Evolutionary conservation across 2,113 vertebrate genomes (phyloP), one percentile per base, ranked within the genome.

Genomic region (Sporophila hypoxantha): DNA sequence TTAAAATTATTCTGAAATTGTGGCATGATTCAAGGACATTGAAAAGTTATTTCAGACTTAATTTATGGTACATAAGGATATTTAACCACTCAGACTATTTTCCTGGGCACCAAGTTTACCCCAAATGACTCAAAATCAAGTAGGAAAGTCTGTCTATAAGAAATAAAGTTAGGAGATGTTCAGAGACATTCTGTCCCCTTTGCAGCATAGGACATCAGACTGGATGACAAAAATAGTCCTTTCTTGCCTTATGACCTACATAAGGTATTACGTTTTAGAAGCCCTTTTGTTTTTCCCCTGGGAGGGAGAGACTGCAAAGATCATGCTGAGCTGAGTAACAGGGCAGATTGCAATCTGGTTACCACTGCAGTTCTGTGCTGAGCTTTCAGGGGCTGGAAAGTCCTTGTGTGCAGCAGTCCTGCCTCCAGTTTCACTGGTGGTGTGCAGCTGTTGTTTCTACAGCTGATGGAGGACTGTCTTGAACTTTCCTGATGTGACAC

Each of bases 401-500:
- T 96, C 93, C 96, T 95, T 93, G 92, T 95, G 65, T 91, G 91
- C 90, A 87, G 82, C 82, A 86, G 91, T 64, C 77, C 87, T 93
- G 55, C 79, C 89, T 93, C 88, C 76, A 69, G 80, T 93, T 91
- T 82, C 69, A 64, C 65, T n/a, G n/a, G n/a, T n/a, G n/a, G n/a
- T n/a, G n/a, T n/a, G n/a, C n/a, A n/a, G n/a, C n/a, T 96, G 95
- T 94, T 95, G 95, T 96, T 95, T 95, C 21, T 95, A 94, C 95
- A 96, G 94, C 93, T 94, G 95, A 94, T 95, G 83, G 53, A 69
- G 77, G 92, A 81, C 93, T 88, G 83, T 91, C 92, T 79, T 85
- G 81, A 84, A 81, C 85, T 86, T 93, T 91, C 76, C 86, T 91
- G 92, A 49, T 81, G 56, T 27, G 80, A 85, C 42, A 27, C n/a